phyloP scores from a whole-genome alignment of 2,888 invertebrate species.

The Rotaria magnacalcarata region DNA sequence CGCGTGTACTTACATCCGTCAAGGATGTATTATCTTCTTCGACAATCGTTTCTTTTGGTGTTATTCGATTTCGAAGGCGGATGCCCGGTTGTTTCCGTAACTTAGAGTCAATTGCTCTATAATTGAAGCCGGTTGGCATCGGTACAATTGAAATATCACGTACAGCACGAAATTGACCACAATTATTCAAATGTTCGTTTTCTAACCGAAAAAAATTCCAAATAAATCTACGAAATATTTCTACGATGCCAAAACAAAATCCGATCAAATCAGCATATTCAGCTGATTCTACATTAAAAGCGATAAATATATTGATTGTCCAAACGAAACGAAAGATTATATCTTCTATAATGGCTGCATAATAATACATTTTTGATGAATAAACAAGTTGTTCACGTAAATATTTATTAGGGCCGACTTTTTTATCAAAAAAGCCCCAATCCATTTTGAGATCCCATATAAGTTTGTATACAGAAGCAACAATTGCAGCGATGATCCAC shows the following conservation, averaged over 20 bases:
- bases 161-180: constrained; percentile 92
- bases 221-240: constrained; percentile 70
- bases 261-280: constrained; percentile 44
- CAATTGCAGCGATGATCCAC: constrained; percentile 58
- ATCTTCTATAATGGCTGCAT: constrained; percentile 92
- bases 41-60: too few species aligned
- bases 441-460: constrained; percentile 98
- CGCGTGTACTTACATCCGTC: too few species aligned
- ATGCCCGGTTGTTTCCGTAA: too few species aligned
- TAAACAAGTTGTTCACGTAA: constrained; percentile 43
- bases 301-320: constrained; percentile 62
- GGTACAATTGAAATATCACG: constrained; percentile 72
- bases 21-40: too few species aligned
- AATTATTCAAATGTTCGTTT: constrained; percentile 98
- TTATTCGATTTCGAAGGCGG: too few species aligned
- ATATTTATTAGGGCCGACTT: constrained; percentile 42
- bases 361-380: constrained; percentile 67
- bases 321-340: constrained; percentile 85
- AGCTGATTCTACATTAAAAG: background rate
- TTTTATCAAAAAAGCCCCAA: constrained; percentile 90
- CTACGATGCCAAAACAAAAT: constrained; percentile 30
- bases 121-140: constrained; percentile 46
- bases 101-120: too few species aligned
- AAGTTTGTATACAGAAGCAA: constrained; percentile 88
- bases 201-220: constrained; percentile 99